phyloP scores from a whole-genome alignment of 1,140 invertebrate species.

The Drosophila rufa region DNA sequence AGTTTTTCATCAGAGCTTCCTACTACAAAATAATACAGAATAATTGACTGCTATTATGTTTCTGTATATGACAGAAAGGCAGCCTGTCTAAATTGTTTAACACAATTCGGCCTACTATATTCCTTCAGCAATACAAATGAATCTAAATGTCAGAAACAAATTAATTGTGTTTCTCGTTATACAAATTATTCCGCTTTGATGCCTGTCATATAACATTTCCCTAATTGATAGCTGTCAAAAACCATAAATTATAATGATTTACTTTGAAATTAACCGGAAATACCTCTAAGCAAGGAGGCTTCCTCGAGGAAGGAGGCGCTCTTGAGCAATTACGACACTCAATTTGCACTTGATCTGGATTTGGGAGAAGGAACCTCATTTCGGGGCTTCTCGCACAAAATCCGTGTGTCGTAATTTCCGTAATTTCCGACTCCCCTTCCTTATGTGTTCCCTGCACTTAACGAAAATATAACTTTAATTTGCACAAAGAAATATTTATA shows the following conservation, averaged over 20 bases:
- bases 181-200: not conserved
- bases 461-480: not conserved
- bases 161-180: not conserved
- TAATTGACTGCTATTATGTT: not conserved
- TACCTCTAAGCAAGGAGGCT: not conserved
- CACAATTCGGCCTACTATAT: not conserved
- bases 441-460: not conserved
- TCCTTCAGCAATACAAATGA: not conserved
- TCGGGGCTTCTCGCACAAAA: constrained; percentile 2
- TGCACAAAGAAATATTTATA: no score
- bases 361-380: not conserved
- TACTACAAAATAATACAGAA: not conserved
- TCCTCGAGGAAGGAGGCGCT: no score
- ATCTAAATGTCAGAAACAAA: not conserved
- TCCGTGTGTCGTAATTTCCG: constrained; percentile 11
- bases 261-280: constrained; percentile 4
- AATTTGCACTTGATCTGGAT: constrained; percentile 22
- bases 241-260: constrained; percentile 1
- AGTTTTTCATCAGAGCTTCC: not conserved
- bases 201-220: constrained; percentile 2
- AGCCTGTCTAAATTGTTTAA: not conserved
- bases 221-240: constrained; percentile 12
- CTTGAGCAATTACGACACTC: constrained; percentile 28
- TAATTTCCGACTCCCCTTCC: not conserved
- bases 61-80: no score